Conservation (phyloP, 92 coral and sea anemone species). For the Blastomussa wellsi region DNA sequence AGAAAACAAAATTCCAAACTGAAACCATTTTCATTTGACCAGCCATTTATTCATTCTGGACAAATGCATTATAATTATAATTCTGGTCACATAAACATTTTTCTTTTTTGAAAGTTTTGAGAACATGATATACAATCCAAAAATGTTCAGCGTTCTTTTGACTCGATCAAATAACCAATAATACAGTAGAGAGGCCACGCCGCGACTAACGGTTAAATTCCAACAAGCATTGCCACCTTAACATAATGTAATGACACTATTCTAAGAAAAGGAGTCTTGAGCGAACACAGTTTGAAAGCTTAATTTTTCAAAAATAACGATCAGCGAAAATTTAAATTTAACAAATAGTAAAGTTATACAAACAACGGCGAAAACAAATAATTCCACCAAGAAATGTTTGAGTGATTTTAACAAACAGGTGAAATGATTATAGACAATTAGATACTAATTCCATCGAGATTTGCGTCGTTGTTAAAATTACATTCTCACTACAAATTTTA, state of each 20-base stretch:
- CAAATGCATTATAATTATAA: neutral
- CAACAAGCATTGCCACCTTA: neutral
- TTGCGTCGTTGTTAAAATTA: neutral
- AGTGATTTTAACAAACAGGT: neutral
- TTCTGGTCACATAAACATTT: neutral
- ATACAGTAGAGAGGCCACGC: too few relatives aligned
- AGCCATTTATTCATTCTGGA: neutral
- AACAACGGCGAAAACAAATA: neutral
- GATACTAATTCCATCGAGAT: neutral
- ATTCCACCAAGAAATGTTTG: neutral
- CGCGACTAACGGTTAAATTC: too few relatives aligned
- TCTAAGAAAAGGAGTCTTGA: neutral
- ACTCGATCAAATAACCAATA: neutral
- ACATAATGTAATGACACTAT: neutral
- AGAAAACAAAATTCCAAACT: too few relatives aligned
- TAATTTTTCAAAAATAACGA: neutral
- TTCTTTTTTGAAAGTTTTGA: neutral
- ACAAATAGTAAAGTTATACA: neutral
- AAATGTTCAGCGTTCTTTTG: neutral
- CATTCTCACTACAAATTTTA: neutral
- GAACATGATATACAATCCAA: neutral
- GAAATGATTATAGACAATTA: neutral
- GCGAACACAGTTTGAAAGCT: neutral
- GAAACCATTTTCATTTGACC: neutral
- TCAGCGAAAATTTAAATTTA: neutral